Conservation (phyloP, 2,797 vertebrate genomes). For the Microcaecilia unicolor region DNA sequence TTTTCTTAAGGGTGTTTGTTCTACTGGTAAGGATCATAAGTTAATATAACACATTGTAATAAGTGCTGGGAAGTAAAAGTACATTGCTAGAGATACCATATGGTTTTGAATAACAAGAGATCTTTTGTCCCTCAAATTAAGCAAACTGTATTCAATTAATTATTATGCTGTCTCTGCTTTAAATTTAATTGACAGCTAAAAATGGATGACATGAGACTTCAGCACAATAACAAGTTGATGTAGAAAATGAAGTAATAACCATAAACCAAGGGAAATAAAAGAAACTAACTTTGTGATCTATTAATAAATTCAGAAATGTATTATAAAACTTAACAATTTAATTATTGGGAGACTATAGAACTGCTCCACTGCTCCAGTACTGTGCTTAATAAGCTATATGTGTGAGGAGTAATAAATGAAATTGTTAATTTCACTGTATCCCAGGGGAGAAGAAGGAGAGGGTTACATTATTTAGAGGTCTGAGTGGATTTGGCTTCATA, state of each 20-base stretch:
- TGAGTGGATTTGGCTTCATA: slow-evolving; percentile 35
- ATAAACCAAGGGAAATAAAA: slow-evolving; percentile 6
- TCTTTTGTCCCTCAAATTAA: slow-evolving; percentile 21
- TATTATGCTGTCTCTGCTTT: slow-evolving; percentile 22
- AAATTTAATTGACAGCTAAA: slow-evolving; percentile 6
- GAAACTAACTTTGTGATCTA: slow-evolving; percentile 25
- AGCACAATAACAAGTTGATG: slow-evolving; percentile 3
- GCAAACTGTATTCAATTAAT: slow-evolving; percentile 15
- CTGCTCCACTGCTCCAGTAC: slow-evolving; percentile 26
- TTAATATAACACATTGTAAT: too few relatives aligned
- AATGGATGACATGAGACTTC: slow-evolving; percentile 14
- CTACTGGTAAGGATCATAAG: too few relatives aligned
- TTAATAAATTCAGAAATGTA: slow-evolving; percentile 34
- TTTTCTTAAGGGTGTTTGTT: too few relatives aligned
- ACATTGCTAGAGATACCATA: neutral
- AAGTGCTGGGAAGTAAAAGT: too few relatives aligned
- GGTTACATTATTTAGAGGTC: slow-evolving; percentile 25
- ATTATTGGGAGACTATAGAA: slow-evolving; percentile 43
- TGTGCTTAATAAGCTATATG: slow-evolving; percentile 28
- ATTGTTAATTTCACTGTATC: slow-evolving; percentile 33
- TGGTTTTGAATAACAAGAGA: slow-evolving; percentile 13
- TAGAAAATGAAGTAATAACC: slow-evolving; percentile 15
- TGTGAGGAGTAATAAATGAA: slow-evolving; percentile 31
- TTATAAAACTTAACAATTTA: slow-evolving; percentile 43
- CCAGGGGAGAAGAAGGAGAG: slow-evolving; percentile 1